These are phyloP conservation scores for Harpagifer antarcticus DNA, from an alignment of 2,797 vertebrate genomes.

Conservation along the genomic window DNA sequence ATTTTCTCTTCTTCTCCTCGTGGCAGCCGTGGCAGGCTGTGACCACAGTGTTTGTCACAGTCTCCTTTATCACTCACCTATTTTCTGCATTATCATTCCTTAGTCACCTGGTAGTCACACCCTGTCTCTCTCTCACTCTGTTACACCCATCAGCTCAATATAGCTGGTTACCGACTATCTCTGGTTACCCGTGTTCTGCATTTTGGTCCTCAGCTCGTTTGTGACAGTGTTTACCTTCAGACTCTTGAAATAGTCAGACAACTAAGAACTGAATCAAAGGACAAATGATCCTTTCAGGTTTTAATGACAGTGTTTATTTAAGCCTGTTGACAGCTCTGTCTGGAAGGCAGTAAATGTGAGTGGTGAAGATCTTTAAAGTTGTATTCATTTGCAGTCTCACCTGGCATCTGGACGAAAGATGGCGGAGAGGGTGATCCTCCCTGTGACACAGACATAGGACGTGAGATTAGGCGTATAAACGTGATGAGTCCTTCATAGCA, in stretches of 20 bases:
- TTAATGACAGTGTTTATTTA: background rate
- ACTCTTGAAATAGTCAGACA: background rate
- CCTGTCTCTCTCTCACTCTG: too few relatives aligned
- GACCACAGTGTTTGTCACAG: background rate
- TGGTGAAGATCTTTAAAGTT: background rate
- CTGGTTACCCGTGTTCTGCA: too few relatives aligned
- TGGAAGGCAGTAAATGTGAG: background rate
- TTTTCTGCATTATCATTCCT: too few relatives aligned
- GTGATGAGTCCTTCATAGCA: background rate
- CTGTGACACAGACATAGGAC: conserved; percentile 76
- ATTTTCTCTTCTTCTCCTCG: background rate
- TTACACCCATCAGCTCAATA: too few relatives aligned
- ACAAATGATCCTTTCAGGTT: background rate
- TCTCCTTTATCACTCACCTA: too few relatives aligned
- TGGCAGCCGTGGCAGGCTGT: background rate
- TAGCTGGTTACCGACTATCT: too few relatives aligned
- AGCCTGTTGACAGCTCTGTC: background rate
- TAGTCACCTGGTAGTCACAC: too few relatives aligned
- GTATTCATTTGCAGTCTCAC: conserved; percentile 79
- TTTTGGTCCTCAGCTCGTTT: too few relatives aligned
- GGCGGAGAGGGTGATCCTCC: conserved; percentile 81
- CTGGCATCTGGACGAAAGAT: conserved; percentile 88
- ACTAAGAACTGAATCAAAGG: background rate
- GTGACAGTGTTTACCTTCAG: background rate
- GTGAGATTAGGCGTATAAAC: background rate